Evolutionary conservation across 2,797 vertebrate genomes (phyloP).

Genomic region (Rhinogobio ventralis): DNA sequence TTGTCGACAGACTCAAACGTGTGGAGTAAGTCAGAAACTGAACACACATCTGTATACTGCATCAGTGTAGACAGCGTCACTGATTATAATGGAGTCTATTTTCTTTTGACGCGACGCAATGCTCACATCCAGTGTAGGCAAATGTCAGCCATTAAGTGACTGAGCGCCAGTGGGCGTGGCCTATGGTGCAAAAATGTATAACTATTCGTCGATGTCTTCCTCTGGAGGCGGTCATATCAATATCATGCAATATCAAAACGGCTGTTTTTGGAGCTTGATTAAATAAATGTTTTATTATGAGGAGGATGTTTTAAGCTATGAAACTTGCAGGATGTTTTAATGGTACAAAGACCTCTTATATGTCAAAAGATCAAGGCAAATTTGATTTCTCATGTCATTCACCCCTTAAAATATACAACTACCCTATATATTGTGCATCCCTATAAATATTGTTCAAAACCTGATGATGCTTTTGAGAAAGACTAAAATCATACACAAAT

Average conservation of each 20-base stretch:
- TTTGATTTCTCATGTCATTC: background rate
- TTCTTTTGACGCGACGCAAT: background rate
- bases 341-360: background rate
- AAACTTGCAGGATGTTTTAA: background rate
- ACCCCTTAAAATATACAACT: background rate
- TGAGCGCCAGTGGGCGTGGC: no score
- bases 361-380: background rate
- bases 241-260: background rate
- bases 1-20: background rate
- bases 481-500: background rate
- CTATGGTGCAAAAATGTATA: no score
- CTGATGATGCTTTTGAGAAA: background rate
- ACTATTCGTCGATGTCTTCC: no score
- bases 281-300: background rate
- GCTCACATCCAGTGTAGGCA: background rate
- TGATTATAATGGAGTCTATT: background rate
- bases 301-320: background rate
- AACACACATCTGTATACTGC: background rate
- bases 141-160: fast-evolving
- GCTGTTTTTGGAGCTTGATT: background rate
- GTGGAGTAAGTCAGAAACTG: background rate
- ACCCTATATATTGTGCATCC: background rate
- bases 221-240: background rate
- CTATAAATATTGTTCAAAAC: background rate
- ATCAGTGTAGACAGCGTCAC: background rate